phyloP scores from a whole-genome alignment of 2,113 vertebrate species.

The Myocastor coypus region DNA sequence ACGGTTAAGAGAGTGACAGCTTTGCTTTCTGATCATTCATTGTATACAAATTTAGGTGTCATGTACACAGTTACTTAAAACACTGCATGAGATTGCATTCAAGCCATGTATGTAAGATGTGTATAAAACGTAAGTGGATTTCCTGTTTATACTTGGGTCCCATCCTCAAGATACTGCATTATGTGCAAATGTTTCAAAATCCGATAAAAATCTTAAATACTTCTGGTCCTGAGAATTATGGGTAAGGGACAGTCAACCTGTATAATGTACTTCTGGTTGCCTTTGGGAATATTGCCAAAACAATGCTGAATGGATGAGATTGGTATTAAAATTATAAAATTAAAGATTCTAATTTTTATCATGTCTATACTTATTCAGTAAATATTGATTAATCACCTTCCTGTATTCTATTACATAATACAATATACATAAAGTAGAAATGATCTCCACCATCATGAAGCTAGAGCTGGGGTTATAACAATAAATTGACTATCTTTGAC shows the following conservation, averaged over 20 bases:
- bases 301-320: not conserved
- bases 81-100: not conserved
- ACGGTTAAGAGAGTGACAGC: not conserved
- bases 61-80: not conserved
- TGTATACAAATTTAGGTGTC: not conserved
- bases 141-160: not conserved
- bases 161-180: not conserved
- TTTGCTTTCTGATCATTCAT: not conserved
- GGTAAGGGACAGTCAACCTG: not conserved
- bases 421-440: not conserved
- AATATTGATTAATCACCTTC: not conserved
- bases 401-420: not conserved
- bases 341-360: not conserved
- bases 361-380: not conserved
- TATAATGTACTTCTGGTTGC: constrained; percentile 13
- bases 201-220: not conserved
- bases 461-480: not conserved
- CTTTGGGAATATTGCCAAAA: constrained; percentile 39
- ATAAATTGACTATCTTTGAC: not conserved
- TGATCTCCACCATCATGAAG: not conserved
- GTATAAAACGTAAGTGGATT: not conserved
- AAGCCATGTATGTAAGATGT: not conserved
- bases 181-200: not conserved
- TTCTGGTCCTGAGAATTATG: not conserved
- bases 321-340: constrained; percentile 20